Conservation (phyloP, 2,888 invertebrate species). For the Diaperis boleti region DNA sequence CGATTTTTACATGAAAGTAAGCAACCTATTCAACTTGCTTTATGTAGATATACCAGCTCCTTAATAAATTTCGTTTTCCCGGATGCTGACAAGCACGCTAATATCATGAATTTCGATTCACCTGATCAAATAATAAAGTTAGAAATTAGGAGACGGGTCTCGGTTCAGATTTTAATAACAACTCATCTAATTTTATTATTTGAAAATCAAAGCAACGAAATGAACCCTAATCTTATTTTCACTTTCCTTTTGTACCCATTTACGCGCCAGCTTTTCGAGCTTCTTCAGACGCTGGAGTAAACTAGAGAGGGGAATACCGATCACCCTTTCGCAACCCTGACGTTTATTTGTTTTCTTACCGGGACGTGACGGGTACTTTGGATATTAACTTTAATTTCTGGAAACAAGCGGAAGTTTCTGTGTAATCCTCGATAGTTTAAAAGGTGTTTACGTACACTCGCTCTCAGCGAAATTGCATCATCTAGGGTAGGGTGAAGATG, state of each 20-base stretch:
- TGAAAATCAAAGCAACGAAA: constrained; percentile 38
- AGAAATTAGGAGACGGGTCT: constrained; percentile 3
- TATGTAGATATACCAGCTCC: too few species aligned
- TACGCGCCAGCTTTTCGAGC: constrained; percentile 35
- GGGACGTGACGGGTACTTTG: constrained; percentile 35
- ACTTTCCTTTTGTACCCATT: constrained; percentile 36
- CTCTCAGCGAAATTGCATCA: too few species aligned
- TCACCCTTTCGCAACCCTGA: constrained; percentile 30
- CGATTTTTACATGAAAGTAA: too few species aligned
- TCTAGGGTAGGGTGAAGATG: too few species aligned
- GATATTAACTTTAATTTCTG: constrained; percentile 50
- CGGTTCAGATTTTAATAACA: constrained; percentile 27
- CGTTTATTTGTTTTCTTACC: constrained; percentile 41
- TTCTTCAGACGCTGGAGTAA: constrained; percentile 21
- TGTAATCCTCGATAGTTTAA: constrained; percentile 39
- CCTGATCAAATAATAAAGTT: not conserved
- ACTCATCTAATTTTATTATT: constrained; percentile 34
- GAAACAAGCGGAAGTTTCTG: constrained; percentile 44
- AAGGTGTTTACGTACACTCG: too few species aligned
- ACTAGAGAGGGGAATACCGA: constrained; percentile 35
- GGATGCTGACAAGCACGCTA: too few species aligned
- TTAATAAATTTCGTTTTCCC: too few species aligned
- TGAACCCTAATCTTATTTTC: constrained; percentile 34
- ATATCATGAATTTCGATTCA: too few species aligned
- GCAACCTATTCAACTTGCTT: too few species aligned